Base-by-base conservation (phyloP, 1,140 invertebrate genomes). In the Drosophila arawakana region DNA sequence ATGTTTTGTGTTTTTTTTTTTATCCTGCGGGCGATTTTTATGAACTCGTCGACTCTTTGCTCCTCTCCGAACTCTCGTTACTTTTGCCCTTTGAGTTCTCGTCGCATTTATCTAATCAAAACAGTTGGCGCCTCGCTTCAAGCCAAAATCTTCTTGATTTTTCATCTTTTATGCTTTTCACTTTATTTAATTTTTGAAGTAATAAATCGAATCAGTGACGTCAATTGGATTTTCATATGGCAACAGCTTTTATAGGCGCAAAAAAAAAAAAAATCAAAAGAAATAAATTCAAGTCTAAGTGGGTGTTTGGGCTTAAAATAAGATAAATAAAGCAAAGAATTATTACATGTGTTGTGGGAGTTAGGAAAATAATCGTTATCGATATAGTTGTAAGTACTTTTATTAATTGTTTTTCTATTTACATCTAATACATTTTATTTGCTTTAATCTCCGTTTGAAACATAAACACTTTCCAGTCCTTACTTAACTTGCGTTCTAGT, bases 181-280 rank as follows among this genome's bases (percentile, higher is more conserved):
- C 46, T 39, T 37, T 49, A 67, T 47, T 46, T 37, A 3, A 37
- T 18, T 34, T 61, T 61, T 37, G 60, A 37, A 11, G 61, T 21
- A 58, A 39, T 11, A 68, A 85, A 85, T 78, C 54, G 73, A 85
- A 86, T 86, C 82, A 81, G 34, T 35, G 60, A 46, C 68, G 60
- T 60, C 78, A 85, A 85, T 86, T 81, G 63, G 70, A 78, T 86
- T 85, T 84, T 86, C 71, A 81, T 85, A 86, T 81, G 74, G 34
- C 82, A 83, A 49, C 25, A 25, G 37, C 46, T 61, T 47, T 69
- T 50, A 72, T 83, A 77, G 73, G 73, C 67, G 46, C 43, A 30
- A 5, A 2, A 30, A 6, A 5, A 2, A n/a, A 15, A 15, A 15
- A 30, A 30, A 35, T 3, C 37, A 37, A 39, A 43, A 43, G 11